Percentiles rank a stretch among this genome's conserved stretches.
phyloP scores from a whole-genome alignment of 2,888 invertebrate genomes.

The Glaucopsyche alexis region DNA sequence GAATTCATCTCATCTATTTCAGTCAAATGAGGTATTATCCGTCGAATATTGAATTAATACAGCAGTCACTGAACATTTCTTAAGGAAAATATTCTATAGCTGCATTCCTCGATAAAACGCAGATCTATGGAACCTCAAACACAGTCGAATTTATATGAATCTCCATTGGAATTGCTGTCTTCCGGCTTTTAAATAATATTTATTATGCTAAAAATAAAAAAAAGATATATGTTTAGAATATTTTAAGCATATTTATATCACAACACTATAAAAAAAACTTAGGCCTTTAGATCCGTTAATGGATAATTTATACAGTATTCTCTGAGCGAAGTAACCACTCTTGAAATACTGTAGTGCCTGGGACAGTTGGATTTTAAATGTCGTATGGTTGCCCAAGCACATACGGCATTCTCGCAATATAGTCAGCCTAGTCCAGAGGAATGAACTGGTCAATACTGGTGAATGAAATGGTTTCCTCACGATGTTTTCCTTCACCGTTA shows the following conservation, averaged over 20 bases:
- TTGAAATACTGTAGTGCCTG: too few species aligned
- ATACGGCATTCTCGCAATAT: too few species aligned
- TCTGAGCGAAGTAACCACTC: too few species aligned
- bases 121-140: conserved; percentile 28
- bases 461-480: too few species aligned
- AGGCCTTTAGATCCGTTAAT: too few species aligned
- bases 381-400: too few species aligned
- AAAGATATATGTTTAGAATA: neutral
- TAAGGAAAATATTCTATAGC: conserved; percentile 44
- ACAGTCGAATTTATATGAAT: conserved; percentile 17
- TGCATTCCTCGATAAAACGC: conserved; percentile 30
- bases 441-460: too few species aligned
- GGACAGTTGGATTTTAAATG: too few species aligned
- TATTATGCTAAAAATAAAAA: neutral
- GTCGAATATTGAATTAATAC: conserved; percentile 48
- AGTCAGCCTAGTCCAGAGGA: too few species aligned
- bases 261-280: too few species aligned
- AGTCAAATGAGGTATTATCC: conserved; percentile 47
- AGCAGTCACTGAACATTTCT: conserved; percentile 47
- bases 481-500: too few species aligned
- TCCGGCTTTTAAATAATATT: neutral
- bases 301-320: too few species aligned
- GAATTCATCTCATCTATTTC: conserved; percentile 41
- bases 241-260: neutral
- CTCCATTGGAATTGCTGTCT: conserved; percentile 6